A percentile compares a stretch with the other conserved stretches of the same genome.
Evolutionary conservation across 1,140 invertebrate genomes (phyloP).

Genomic region (Lordiphosa clarofinis): DNA sequence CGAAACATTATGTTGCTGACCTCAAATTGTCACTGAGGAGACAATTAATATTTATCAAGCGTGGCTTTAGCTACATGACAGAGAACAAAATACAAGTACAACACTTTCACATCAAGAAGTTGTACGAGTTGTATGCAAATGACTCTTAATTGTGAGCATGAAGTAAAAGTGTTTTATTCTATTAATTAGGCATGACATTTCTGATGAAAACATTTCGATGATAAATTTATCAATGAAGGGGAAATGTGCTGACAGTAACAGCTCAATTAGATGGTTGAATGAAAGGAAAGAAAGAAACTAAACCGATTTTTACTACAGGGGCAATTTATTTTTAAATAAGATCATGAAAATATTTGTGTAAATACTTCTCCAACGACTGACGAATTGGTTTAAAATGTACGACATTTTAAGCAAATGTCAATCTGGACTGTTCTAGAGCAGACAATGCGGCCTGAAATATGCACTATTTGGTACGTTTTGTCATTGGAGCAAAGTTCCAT

Average conservation of each 20-base stretch:
- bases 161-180: conserved; percentile 60
- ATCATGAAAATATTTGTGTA: no score
- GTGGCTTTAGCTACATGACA: conserved; percentile 38
- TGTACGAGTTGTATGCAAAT: conserved; percentile 53
- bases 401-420: no score
- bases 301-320: no score
- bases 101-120: conserved; percentile 32
- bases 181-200: conserved; percentile 64
- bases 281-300: background rate
- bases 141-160: conserved; percentile 56
- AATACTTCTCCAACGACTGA: no score
- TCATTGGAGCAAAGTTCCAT: no score
- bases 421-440: no score
- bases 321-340: no score
- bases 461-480: no score
- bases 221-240: conserved; percentile 5
- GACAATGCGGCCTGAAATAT: no score
- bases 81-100: conserved; percentile 18
- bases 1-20: conserved; percentile 43
- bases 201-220: conserved; percentile 38
- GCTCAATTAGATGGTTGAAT: background rate
- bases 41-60: conserved; percentile 72
- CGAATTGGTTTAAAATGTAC: no score
- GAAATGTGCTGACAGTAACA: conserved; percentile 9
- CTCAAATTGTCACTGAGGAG: conserved; percentile 54